A percentile compares a stretch with the other conserved stretches of the same genome.
Evolutionary conservation across 2,888 invertebrate genomes (phyloP).

Genomic region (Penaeus monodon): DNA sequence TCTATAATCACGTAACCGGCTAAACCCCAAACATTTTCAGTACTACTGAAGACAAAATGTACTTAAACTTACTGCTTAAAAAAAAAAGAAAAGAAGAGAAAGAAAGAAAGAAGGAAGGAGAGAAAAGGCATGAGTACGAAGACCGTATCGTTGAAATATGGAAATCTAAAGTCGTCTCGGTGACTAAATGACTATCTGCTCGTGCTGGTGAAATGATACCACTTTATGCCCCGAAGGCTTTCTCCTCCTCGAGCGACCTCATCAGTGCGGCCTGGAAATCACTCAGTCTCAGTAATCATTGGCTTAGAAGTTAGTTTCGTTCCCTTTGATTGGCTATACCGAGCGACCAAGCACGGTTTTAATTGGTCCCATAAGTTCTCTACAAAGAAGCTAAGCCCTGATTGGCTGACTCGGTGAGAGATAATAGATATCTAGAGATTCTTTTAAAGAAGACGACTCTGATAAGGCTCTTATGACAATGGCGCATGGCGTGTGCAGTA

Average conservation of each 20-base stretch:
- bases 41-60: no score
- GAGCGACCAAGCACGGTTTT: background rate
- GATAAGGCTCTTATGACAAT: background rate
- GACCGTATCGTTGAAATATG: background rate
- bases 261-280: background rate
- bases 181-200: slow-evolving; percentile 1
- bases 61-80: no score
- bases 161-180: background rate
- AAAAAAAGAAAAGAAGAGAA: no score
- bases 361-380: background rate
- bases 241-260: background rate
- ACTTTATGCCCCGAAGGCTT: slow-evolving; percentile 3
- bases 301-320: background rate
- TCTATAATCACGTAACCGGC: no score
- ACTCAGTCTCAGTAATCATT: background rate
- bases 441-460: background rate
- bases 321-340: background rate
- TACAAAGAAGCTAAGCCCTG: background rate
- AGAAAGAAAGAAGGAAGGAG: no score
- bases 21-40: no score
- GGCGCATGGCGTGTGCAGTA: background rate
- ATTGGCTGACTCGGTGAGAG: slow-evolving; percentile 1
- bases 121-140: no score
- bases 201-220: slow-evolving; percentile 21
- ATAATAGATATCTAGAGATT: background rate